phyloP scores from a whole-genome alignment of 2,797 vertebrate species.

The Pristis pectinata region DNA sequence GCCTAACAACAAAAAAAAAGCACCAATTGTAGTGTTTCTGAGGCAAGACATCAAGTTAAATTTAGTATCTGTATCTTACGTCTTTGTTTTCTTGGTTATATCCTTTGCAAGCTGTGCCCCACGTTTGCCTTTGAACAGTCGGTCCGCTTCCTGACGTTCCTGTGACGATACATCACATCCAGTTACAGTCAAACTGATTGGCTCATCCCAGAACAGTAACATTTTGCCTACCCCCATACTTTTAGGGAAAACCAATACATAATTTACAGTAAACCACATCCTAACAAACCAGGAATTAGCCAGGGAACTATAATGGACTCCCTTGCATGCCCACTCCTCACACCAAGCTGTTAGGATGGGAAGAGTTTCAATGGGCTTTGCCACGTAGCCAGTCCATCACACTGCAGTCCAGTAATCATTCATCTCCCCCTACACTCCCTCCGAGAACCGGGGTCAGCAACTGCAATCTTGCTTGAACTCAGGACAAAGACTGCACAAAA shows the following conservation, averaged over 20 bases:
- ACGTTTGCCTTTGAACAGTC: conserved; percentile 99
- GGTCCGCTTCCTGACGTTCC: conserved; percentile 99
- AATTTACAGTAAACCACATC: not conserved
- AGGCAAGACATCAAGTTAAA: conserved; percentile 66
- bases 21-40: conserved; percentile 68
- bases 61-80: conserved; percentile 78
- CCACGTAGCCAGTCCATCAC: not conserved
- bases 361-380: not conserved
- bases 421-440: not conserved
- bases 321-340: not conserved
- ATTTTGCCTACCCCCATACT: not conserved
- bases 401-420: not conserved
- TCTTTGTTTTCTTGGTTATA: conserved; percentile 97
- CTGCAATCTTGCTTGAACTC: not conserved
- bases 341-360: not conserved
- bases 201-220: not conserved
- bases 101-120: conserved; percentile 99
- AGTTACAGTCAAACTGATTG: conserved; percentile 53
- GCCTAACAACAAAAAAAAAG: conserved; percentile 41
- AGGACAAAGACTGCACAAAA: not conserved
- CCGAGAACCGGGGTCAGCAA: too few relatives aligned
- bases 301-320: not conserved
- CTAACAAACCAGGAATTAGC: not conserved
- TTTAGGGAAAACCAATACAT: not conserved
- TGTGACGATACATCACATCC: conserved; percentile 77